Percentiles rank a stretch among this genome's conserved stretches.
Evolutionary conservation across 2,113 vertebrate species (phyloP).

Genomic region (Lasiurus borealis): DNA sequence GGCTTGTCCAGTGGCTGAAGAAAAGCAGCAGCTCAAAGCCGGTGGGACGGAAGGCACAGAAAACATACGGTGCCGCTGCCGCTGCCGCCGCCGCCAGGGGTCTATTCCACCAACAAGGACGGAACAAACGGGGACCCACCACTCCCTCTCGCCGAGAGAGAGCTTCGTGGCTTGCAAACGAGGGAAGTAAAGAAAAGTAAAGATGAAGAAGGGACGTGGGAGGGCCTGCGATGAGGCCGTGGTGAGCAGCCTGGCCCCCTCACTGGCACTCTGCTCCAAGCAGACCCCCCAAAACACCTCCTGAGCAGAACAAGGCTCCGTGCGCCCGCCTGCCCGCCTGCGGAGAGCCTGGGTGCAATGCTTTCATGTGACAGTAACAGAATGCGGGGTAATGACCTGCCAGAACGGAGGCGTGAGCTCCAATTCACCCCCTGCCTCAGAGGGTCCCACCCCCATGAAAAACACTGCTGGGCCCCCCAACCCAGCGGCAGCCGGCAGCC

Average conservation of each 20-base stretch:
- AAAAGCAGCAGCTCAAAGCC: constrained; percentile 73
- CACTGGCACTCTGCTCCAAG: neutral
- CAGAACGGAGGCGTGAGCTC: neutral
- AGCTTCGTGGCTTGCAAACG: neutral
- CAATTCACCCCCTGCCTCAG: neutral
- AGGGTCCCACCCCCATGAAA: neutral
- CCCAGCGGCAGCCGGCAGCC: neutral
- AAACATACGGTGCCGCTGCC: neutral
- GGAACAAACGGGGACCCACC: constrained; percentile 60
- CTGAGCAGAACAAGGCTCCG: neutral
- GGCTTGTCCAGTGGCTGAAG: constrained; percentile 73
- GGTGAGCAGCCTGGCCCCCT: neutral
- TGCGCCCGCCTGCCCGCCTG: too few species aligned
- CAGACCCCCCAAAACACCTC: neutral
- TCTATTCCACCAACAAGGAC: constrained; percentile 19
- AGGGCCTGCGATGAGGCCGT: neutral
- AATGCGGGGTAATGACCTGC: neutral
- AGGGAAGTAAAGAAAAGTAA: neutral
- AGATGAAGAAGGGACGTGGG: neutral
- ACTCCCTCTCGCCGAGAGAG: constrained; percentile 8
- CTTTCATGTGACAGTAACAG: neutral
- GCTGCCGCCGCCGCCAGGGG: neutral
- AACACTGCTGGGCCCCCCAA: neutral
- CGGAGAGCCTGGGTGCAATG: too few species aligned
- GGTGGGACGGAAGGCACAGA: neutral